Evolutionary conservation across 2,888 invertebrate genomes (phyloP).

Genomic region (Hypolimnas misippus): DNA sequence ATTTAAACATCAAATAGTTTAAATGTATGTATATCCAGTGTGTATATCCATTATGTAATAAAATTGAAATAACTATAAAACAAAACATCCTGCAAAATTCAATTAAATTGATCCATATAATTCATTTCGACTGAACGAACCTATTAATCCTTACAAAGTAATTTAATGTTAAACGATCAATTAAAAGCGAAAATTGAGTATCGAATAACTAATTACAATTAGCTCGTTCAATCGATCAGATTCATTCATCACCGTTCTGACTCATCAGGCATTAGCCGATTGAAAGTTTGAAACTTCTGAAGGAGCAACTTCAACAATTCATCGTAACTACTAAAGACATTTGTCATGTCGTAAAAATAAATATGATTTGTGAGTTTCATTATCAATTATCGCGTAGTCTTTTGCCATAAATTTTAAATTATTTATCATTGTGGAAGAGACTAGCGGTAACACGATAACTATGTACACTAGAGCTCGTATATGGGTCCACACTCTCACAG

Average conservation of each 20-base stretch:
- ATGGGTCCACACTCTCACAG: too few species aligned
- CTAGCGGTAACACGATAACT: too few species aligned
- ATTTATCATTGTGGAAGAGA: too few species aligned
- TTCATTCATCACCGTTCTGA: background rate
- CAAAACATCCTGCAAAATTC: background rate
- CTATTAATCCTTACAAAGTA: background rate
- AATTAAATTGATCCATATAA: background rate
- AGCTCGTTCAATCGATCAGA: background rate
- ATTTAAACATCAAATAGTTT: too few species aligned
- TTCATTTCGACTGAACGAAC: background rate
- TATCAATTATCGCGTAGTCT: background rate
- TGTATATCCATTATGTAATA: too few species aligned
- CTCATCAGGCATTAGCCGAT: background rate
- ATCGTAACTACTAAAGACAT: background rate
- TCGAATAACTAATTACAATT: background rate
- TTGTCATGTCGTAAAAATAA: background rate
- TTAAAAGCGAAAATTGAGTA: background rate
- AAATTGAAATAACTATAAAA: too few species aligned
- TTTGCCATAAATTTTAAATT: too few species aligned
- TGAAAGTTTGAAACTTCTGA: background rate
- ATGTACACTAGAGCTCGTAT: too few species aligned
- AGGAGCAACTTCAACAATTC: background rate
- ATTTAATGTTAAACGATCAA: background rate
- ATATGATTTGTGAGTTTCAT: background rate
- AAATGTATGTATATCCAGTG: too few species aligned